Conservation (phyloP, 1,140 invertebrate genomes). For the Macrobrachium rosenbergii region DNA sequence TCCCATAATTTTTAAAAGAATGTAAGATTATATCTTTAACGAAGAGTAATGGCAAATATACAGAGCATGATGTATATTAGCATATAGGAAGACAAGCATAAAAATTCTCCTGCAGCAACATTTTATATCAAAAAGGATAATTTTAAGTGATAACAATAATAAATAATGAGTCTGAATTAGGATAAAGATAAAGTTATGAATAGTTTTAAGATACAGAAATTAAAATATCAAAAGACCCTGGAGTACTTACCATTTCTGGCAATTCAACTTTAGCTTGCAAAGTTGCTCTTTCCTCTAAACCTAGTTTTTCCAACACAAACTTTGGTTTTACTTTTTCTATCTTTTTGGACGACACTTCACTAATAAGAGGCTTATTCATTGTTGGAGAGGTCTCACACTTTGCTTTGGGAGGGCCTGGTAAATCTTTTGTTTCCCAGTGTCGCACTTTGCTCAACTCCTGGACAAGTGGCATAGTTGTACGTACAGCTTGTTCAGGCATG, state of each 20-base stretch:
- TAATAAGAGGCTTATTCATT: slow-evolving; percentile 70
- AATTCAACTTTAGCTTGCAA: slow-evolving; percentile 74
- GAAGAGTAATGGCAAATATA: too few relatives aligned
- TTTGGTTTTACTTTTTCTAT: slow-evolving; percentile 71
- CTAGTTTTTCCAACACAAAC: slow-evolving; percentile 71
- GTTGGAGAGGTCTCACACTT: neutral
- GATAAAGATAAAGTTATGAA: too few relatives aligned
- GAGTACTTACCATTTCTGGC: slow-evolving; percentile 66
- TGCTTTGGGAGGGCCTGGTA: slow-evolving; percentile 13
- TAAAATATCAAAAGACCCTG: neutral
- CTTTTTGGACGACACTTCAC: slow-evolving; percentile 74
- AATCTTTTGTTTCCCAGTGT: slow-evolving; percentile 71
- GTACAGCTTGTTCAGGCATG: slow-evolving; percentile 70
- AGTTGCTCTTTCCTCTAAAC: slow-evolving; percentile 74
- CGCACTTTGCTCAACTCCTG: slow-evolving; percentile 78
- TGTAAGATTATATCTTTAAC: too few relatives aligned
- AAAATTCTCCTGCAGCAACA: too few relatives aligned
- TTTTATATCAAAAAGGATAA: too few relatives aligned
- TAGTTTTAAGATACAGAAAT: too few relatives aligned
- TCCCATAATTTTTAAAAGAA: too few relatives aligned
- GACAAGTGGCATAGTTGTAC: slow-evolving; percentile 51
- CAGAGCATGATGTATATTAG: too few relatives aligned
- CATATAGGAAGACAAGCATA: too few relatives aligned
- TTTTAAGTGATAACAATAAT: too few relatives aligned
- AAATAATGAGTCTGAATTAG: too few relatives aligned